These are phyloP conservation scores for Ardeotis arabs DNA, from an alignment of 2,113 vertebrate genomes.

Conservation along the genomic window DNA sequence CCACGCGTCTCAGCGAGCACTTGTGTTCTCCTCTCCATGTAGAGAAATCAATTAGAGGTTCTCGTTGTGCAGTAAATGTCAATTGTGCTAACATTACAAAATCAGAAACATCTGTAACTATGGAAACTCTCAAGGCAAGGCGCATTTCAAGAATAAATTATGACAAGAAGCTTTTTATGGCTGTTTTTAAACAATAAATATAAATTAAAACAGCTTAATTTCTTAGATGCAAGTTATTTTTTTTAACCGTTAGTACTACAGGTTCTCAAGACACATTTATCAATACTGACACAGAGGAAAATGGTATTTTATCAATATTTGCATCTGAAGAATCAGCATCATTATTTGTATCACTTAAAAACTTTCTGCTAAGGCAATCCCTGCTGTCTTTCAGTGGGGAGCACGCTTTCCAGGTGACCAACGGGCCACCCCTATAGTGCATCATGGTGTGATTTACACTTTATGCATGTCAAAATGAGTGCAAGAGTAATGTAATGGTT, in stretches of 20 bases:
- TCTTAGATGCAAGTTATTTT: neutral
- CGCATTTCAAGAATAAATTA: conserved; percentile 38
- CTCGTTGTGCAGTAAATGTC: conserved; percentile 15
- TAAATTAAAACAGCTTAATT: neutral
- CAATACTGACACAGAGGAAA: neutral
- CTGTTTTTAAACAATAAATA: conserved; percentile 14
- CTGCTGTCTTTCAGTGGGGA: neutral
- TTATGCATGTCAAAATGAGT: neutral
- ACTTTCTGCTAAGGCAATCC: neutral
- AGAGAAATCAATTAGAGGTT: conserved; percentile 28
- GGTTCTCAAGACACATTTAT: neutral
- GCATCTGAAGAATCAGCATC: neutral
- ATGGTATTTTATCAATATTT: neutral
- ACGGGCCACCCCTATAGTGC: neutral
- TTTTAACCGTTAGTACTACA: neutral
- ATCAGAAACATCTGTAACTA: conserved; percentile 62
- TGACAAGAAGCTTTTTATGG: neutral
- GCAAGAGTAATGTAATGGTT: neutral
- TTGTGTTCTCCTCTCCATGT: neutral
- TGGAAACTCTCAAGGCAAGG: conserved; percentile 38
- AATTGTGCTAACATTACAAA: conserved; percentile 23
- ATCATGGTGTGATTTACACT: neutral
- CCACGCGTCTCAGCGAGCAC: rapidly evolving
- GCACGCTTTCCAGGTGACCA: neutral
- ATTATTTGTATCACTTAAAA: neutral